Percentiles rank a stretch among this genome's conserved stretches.
phyloP scores from a whole-genome alignment of 2,888 invertebrate genomes.

The Tenodera sinensis region DNA sequence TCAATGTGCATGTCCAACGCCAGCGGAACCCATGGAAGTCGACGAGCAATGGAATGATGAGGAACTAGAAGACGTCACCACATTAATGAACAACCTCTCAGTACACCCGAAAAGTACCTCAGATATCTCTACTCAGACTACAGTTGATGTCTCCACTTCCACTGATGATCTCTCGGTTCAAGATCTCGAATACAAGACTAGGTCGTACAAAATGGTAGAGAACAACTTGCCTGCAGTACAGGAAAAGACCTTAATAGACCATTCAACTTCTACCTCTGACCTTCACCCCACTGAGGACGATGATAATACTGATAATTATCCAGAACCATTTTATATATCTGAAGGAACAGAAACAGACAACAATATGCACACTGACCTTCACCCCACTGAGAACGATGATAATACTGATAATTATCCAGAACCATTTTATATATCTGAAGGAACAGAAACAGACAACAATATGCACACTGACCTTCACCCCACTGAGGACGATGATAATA shows the following conservation, averaged over 20 bases:
- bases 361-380: not conserved
- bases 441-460: not conserved
- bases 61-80: not conserved
- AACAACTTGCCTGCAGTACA: not conserved
- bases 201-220: too few relatives aligned
- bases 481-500: too few relatives aligned
- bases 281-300: too few relatives aligned
- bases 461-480: not conserved
- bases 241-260: not conserved
- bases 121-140: too few relatives aligned
- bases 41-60: not conserved
- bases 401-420: not conserved
- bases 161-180: not conserved
- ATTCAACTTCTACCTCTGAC: not conserved
- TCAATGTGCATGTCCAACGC: not conserved
- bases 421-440: not conserved
- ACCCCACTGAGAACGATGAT: too few relatives aligned
- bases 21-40: not conserved
- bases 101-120: too few relatives aligned
- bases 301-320: not conserved
- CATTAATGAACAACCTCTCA: not conserved
- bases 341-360: not conserved
- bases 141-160: not conserved
- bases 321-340: not conserved
- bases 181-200: not conserved